Conservation (phyloP, 2,888 invertebrate genomes). For the Tipula unca region DNA sequence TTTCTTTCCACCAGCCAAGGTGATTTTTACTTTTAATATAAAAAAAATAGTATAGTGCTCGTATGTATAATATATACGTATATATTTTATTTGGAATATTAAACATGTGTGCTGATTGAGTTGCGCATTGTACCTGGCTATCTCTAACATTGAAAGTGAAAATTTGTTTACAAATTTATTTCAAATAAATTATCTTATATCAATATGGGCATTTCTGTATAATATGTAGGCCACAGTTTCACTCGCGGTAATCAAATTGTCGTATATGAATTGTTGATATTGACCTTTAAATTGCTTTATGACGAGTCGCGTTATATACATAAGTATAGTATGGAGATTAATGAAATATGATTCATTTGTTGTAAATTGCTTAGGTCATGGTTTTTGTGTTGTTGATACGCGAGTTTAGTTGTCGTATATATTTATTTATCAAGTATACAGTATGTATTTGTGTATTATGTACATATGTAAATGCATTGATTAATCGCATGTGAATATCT, state of each 20-base stretch:
- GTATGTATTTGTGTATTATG: neutral
- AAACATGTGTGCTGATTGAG: neutral
- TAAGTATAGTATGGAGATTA: neutral
- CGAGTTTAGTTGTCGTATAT: neutral
- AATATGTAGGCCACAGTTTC: neutral
- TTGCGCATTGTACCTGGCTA: neutral
- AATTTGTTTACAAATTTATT: neutral
- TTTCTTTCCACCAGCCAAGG: neutral
- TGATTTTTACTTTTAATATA: no score
- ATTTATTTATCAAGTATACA: neutral
- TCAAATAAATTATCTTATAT: neutral
- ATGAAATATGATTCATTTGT: neutral
- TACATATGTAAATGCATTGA: neutral
- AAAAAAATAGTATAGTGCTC: neutral
- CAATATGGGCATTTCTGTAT: neutral
- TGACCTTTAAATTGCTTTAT: neutral
- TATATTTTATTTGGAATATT: no score
- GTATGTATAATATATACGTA: neutral
- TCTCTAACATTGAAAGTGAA: neutral
- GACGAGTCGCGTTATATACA: neutral
- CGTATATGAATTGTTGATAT: neutral
- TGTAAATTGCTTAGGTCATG: slow-evolving; percentile 8
- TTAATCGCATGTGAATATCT: neutral
- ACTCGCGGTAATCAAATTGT: neutral
- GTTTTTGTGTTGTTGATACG: neutral